phyloP scores from a whole-genome alignment of 2,888 invertebrate genomes.

The Malachius bipustulatus region DNA sequence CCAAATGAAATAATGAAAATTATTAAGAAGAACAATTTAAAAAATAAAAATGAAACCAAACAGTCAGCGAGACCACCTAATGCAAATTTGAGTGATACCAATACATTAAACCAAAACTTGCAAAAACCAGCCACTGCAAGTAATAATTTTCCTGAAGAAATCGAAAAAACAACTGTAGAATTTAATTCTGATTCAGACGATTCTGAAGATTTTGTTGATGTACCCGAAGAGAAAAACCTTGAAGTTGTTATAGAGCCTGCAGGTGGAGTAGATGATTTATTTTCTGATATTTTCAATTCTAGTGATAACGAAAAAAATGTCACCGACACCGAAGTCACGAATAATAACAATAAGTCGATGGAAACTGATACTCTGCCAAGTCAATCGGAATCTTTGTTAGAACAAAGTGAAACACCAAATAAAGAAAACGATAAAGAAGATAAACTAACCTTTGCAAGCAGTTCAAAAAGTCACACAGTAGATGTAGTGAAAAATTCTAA shows the following conservation, averaged over 20 bases:
- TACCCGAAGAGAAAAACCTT: conserved; percentile 22
- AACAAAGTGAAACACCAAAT: no score
- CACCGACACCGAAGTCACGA: no score
- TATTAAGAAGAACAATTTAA: conserved; percentile 26
- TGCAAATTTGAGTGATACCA: neutral
- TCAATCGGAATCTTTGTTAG: no score
- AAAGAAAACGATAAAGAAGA: no score
- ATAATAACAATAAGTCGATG: no score
- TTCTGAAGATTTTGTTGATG: conserved; percentile 38
- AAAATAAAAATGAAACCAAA: conserved; percentile 8
- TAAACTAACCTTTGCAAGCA: no score
- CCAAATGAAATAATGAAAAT: conserved; percentile 54
- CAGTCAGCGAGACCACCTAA: conserved; percentile 4
- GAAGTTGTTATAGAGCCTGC: conserved; percentile 36
- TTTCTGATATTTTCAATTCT: conserved; percentile 26
- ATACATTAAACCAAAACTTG: no score
- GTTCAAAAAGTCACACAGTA: no score
- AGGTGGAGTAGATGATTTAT: conserved; percentile 29
- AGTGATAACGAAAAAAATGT: no score
- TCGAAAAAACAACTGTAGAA: conserved; percentile 16
- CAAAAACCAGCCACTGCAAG: neutral
- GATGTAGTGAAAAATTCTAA: no score
- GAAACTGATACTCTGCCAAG: no score
- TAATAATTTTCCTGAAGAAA: conserved; percentile 12
- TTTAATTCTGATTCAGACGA: conserved; percentile 24